Percentiles rank a stretch among this genome's conserved stretches.
Conservation (phyloP, 2,113 vertebrate genomes). For the Tetrax tetrax region DNA sequence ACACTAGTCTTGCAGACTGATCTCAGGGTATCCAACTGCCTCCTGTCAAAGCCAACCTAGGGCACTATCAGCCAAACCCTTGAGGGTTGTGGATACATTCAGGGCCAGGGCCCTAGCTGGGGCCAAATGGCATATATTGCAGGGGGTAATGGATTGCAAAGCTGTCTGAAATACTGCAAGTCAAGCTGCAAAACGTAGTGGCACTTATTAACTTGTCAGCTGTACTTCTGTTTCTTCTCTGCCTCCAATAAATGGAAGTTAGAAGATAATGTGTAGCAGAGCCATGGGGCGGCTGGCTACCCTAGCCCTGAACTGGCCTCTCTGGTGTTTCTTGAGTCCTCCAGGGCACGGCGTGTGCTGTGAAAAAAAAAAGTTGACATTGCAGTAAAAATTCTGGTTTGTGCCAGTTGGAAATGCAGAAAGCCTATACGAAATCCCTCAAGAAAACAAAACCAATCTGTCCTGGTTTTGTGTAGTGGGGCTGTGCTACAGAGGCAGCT, state of each 20-base stretch:
- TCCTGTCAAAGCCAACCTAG: accelerated
- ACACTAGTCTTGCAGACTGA: background rate
- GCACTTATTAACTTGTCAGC: background rate
- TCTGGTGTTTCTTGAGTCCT: background rate
- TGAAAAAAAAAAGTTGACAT: background rate
- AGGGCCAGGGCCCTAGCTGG: no score
- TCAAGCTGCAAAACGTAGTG: background rate
- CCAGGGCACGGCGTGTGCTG: accelerated
- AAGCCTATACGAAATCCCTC: background rate
- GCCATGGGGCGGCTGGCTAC: background rate
- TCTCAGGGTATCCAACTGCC: background rate
- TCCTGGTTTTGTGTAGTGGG: no score
- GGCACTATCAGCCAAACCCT: background rate
- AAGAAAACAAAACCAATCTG: background rate
- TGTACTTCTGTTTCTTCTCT: background rate
- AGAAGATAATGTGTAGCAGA: background rate
- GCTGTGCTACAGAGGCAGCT: no score
- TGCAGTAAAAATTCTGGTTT: background rate
- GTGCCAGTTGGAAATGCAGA: background rate
- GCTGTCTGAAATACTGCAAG: background rate
- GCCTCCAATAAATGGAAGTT: background rate
- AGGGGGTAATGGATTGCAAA: background rate
- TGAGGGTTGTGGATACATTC: background rate
- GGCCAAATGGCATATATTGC: background rate
- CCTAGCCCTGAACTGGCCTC: background rate